These are phyloP conservation scores for Terebella lapidaria DNA, from an alignment of 2,888 invertebrate genomes.

Conservation along the genomic window DNA sequence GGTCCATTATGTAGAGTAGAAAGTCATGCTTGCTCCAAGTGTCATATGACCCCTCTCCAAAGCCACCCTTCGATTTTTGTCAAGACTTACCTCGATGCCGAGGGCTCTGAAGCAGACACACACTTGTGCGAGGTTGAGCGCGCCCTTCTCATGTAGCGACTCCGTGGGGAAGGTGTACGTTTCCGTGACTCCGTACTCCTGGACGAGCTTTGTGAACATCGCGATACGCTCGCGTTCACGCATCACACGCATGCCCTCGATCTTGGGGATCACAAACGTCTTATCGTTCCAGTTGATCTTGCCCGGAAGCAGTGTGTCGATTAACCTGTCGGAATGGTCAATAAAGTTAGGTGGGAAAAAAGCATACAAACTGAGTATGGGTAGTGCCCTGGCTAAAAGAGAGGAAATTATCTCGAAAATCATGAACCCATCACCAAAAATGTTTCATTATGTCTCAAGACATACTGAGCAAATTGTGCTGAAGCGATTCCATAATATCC, in stretches of 20 bases:
- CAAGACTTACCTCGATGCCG: slow-evolving; percentile 23
- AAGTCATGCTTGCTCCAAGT: too few relatives aligned
- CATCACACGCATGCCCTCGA: slow-evolving; percentile 26
- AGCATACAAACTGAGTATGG: neutral
- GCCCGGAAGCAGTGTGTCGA: slow-evolving; percentile 24
- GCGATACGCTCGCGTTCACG: slow-evolving; percentile 25
- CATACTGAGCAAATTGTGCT: too few relatives aligned
- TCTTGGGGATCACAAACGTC: slow-evolving; percentile 25
- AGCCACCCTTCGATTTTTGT: too few relatives aligned
- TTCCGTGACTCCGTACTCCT: slow-evolving; percentile 23
- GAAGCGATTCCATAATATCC: too few relatives aligned
- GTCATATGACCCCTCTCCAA: too few relatives aligned
- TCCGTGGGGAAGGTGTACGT: slow-evolving; percentile 27
- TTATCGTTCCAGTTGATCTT: slow-evolving; percentile 24
- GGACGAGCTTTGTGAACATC: slow-evolving; percentile 21
- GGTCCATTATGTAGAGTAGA: too few relatives aligned
- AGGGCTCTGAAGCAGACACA: slow-evolving; percentile 23
- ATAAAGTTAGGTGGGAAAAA: neutral
- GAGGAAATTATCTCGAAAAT: too few relatives aligned
- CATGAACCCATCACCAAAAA: too few relatives aligned
- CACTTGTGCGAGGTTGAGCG: slow-evolving; percentile 26
- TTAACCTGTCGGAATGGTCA: slow-evolving; percentile 12
- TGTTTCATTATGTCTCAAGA: too few relatives aligned
- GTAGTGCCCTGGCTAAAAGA: neutral
- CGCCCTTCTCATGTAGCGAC: slow-evolving; percentile 25